phyloP scores from a whole-genome alignment of 2,797 vertebrate genomes.

The Notolepis coatsorum region DNA sequence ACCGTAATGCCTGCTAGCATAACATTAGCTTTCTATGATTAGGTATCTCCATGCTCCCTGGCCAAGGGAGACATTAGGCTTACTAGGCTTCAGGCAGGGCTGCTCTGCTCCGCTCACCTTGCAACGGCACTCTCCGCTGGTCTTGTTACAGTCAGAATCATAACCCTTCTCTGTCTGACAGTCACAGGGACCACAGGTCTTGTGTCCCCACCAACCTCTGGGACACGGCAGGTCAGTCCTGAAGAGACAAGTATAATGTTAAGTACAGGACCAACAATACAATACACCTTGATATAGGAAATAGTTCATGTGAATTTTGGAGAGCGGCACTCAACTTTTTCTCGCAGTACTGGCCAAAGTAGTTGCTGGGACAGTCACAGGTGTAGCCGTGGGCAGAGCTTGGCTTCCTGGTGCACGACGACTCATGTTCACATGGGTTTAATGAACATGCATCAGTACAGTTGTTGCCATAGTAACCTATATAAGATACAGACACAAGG shows the following conservation, averaged over 20 bases:
- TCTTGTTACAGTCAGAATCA: constrained; percentile 95
- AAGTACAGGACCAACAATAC: not conserved
- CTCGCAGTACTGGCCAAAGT: constrained; percentile 93
- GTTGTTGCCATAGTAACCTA: constrained; percentile 91
- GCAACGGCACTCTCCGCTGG: constrained; percentile 92
- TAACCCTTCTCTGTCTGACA: constrained; percentile 90
- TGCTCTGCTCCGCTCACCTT: constrained; percentile 86
- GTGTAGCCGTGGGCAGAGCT: constrained; percentile 84
- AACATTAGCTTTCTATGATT: too few species aligned
- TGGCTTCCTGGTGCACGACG: constrained; percentile 83
- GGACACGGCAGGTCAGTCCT: constrained; percentile 92
- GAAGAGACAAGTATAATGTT: not conserved
- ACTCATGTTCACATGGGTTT: constrained; percentile 92
- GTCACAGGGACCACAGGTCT: constrained; percentile 93
- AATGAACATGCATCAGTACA: constrained; percentile 90
- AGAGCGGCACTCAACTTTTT: constrained; percentile 82
- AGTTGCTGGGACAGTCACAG: constrained; percentile 89
- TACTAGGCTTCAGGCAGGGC: constrained; percentile 4
- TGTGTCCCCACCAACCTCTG: constrained; percentile 95
- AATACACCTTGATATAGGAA: not conserved
- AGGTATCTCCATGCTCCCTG: too few species aligned
- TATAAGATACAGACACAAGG: not conserved
- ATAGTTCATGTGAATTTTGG: too few species aligned
- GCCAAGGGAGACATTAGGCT: too few species aligned
- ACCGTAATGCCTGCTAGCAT: too few species aligned